phyloP scores from a whole-genome alignment of 2,113 vertebrate species.

The Aythya baeri region DNA sequence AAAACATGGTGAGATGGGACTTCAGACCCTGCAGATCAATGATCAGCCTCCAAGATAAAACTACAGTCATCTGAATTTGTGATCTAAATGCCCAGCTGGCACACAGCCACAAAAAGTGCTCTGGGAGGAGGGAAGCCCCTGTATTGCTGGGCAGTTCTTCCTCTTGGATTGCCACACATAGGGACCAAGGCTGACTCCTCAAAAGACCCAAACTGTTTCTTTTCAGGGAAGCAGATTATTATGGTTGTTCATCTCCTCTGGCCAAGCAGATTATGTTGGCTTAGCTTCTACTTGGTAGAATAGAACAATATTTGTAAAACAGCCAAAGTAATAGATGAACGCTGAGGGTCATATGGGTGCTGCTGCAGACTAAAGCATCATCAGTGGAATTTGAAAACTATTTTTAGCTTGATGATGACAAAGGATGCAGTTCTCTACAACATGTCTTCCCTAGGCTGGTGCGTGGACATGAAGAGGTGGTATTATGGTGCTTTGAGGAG shows the following conservation, averaged over 20 bases:
- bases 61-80: neutral
- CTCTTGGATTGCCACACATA: neutral
- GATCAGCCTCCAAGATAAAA: neutral
- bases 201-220: neutral
- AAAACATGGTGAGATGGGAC: neutral
- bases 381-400: neutral
- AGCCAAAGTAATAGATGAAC: neutral
- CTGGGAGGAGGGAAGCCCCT: neutral
- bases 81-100: neutral
- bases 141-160: neutral
- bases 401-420: neutral
- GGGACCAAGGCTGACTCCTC: neutral
- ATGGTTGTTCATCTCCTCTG: neutral
- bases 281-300: neutral
- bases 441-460: neutral
- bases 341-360: neutral
- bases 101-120: neutral
- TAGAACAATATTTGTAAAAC: neutral
- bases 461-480: rapidly evolving
- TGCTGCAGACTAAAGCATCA: neutral
- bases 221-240: neutral
- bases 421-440: neutral
- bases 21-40: neutral
- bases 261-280: neutral
- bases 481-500: neutral